Conservation (phyloP, 2,113 vertebrate species). For the Globicephala melas region DNA sequence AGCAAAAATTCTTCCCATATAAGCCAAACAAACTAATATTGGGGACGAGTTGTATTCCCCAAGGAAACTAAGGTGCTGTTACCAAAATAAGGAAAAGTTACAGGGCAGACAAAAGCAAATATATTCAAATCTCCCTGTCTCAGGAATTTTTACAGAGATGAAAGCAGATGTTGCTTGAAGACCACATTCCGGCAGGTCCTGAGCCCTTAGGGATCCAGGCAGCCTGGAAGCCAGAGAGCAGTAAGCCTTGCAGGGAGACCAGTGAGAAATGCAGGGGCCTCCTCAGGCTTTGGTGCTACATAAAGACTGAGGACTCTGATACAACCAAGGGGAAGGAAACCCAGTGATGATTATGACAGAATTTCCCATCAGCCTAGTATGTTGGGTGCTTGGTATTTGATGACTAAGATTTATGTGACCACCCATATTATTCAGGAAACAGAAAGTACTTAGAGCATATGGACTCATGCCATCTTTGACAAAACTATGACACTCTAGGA, state of each 20-base stretch:
- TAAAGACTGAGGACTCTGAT: neutral
- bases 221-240: neutral
- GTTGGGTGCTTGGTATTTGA: neutral
- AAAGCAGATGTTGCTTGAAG: neutral
- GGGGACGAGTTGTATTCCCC: neutral
- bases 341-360: neutral
- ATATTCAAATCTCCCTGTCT: neutral
- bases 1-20: neutral
- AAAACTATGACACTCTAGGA: neutral
- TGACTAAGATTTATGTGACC: neutral
- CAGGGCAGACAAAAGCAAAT: neutral
- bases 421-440: neutral
- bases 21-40: neutral
- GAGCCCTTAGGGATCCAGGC: neutral
- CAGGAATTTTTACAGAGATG: neutral
- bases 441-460: neutral
- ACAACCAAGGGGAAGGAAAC: neutral
- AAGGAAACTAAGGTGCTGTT: neutral
- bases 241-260: neutral
- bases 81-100: neutral
- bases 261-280: neutral
- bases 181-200: neutral
- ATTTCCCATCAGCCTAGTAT: neutral
- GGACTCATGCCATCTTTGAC: neutral
- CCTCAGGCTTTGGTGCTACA: neutral